phyloP scores from a whole-genome alignment of 2,888 invertebrate species.

The Clanis bilineata region DNA sequence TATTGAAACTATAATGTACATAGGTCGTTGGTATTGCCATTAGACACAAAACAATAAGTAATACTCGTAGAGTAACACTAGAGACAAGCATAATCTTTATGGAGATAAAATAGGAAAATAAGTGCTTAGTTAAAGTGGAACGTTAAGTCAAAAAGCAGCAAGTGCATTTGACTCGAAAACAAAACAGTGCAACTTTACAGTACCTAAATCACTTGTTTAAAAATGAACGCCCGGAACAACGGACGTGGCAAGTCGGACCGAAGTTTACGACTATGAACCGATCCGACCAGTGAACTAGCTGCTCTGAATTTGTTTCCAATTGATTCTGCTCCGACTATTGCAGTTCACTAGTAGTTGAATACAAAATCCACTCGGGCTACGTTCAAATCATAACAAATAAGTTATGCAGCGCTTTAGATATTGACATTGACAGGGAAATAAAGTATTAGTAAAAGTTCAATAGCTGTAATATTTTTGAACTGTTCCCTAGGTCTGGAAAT shows the following conservation, averaged over 20 bases:
- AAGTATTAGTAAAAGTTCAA: not conserved
- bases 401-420: conserved; percentile 28
- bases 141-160: conserved; percentile 22
- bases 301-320: conserved; percentile 64
- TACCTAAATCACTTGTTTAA: conserved; percentile 65
- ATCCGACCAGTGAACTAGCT: conserved; percentile 45
- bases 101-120: conserved; percentile 21
- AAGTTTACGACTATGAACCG: conserved; percentile 64
- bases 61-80: too few species aligned
- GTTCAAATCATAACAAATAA: conserved; percentile 47
- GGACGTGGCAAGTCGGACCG: conserved; percentile 51
- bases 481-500: too few species aligned
- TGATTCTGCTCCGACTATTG: conserved; percentile 55
- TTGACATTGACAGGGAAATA: conserved; percentile 21
- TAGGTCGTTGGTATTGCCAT: too few species aligned
- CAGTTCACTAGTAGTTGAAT: conserved; percentile 59
- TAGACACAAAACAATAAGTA: not conserved
- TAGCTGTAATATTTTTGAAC: too few species aligned
- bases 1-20: too few species aligned
- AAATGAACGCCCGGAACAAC: conserved; percentile 60
- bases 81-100: not conserved
- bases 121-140: conserved; percentile 31
- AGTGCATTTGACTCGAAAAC: conserved; percentile 31
- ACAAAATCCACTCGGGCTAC: conserved; percentile 51
- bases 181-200: conserved; percentile 28